A percentile compares a stretch with the other conserved stretches of the same genome.
These are phyloP conservation scores for Chorisops tibialis DNA, from an alignment of 2,888 invertebrate species.

Conservation along the genomic window DNA sequence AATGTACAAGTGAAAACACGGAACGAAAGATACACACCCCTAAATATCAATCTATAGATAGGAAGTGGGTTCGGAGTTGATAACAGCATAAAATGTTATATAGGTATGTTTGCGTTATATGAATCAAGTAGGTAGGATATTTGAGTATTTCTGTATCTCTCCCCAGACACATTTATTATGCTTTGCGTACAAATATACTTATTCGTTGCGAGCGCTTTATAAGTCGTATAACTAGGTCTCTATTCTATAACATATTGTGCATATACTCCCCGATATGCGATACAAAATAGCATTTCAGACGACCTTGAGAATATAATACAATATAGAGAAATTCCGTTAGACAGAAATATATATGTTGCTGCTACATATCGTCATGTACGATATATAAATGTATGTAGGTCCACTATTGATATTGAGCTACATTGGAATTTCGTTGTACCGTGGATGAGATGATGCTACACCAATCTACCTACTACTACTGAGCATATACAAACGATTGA, in stretches of 20 bases:
- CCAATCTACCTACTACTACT: not conserved
- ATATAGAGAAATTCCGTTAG: constrained; percentile 31
- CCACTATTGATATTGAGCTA: constrained; percentile 2
- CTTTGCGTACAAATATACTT: not conserved
- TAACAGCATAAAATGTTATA: too few species aligned
- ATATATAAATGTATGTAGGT: too few species aligned
- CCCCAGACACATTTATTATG: constrained; percentile 27
- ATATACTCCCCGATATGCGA: constrained; percentile 17
- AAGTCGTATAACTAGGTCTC: too few species aligned
- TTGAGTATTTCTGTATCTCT: constrained; percentile 10
- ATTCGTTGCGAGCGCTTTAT: too few species aligned
- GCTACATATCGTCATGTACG: not conserved
- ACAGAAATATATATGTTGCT: constrained; percentile 4
- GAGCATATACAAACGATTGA: not conserved
- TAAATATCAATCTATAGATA: too few species aligned
- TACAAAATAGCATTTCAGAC: constrained; percentile 30
- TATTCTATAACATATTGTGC: not conserved
- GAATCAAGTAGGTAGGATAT: too few species aligned
- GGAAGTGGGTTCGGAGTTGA: too few species aligned
- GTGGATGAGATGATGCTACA: not conserved
- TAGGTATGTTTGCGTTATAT: too few species aligned
- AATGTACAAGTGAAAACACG: too few species aligned
- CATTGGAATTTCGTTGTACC: not conserved
- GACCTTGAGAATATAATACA: constrained; percentile 32
- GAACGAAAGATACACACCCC: too few species aligned